phyloP scores from a whole-genome alignment of 2,888 invertebrate species.

The Aradus depressus region DNA sequence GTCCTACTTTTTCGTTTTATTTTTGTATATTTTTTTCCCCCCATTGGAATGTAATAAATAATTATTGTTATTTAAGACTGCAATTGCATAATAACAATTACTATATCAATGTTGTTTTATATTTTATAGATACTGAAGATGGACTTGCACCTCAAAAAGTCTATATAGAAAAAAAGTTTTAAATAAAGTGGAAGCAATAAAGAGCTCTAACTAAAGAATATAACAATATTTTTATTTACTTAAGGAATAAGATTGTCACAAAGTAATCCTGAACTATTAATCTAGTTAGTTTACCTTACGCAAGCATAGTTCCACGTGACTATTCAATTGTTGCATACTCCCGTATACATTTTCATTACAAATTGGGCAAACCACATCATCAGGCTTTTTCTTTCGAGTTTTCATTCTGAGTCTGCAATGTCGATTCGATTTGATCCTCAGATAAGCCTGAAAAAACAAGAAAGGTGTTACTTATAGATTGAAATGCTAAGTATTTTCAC shows the following conservation, averaged over 20 bases:
- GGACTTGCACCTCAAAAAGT: no score
- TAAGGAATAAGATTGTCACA: no score
- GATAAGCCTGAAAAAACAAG: constrained; percentile 47
- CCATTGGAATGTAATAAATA: constrained; percentile 6
- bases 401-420: constrained; percentile 56
- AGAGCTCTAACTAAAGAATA: no score
- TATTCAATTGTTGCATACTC: constrained; percentile 55
- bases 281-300: constrained; percentile 39
- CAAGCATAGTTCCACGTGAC: constrained; percentile 61
- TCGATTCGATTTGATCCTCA: constrained; percentile 60
- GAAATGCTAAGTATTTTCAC: no score
- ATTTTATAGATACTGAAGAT: no score
- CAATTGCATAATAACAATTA: no score
- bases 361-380: constrained; percentile 65
- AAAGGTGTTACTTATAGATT: constrained; percentile 1
- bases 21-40: no score
- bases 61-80: no score
- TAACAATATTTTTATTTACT: no score
- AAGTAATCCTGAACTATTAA: not conserved
- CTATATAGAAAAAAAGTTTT: no score
- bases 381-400: constrained; percentile 54
- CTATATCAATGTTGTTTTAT: no score
- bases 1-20: no score
- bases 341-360: constrained; percentile 57
- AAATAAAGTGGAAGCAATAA: not conserved